Evolutionary conservation across 2,888 invertebrate genomes (phyloP).

Genomic region (Ochropleura leucogaster): DNA sequence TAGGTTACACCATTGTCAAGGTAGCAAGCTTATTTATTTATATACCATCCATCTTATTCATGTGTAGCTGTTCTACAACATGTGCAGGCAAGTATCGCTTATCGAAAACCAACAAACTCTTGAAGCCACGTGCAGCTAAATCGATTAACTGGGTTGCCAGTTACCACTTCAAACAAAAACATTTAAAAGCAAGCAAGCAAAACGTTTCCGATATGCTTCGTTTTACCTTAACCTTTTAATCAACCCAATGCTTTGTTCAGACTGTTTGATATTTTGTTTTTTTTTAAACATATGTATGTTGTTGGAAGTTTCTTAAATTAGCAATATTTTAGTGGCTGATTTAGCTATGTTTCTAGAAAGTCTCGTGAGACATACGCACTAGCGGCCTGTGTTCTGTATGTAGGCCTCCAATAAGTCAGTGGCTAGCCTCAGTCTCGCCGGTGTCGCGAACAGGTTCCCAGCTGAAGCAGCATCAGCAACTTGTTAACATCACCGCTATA

Average conservation of each 20-base stretch:
- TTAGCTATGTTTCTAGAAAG: conserved; percentile 49
- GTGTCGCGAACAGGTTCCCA: conserved; percentile 74
- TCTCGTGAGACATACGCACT: conserved; percentile 48
- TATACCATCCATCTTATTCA: conserved; percentile 41
- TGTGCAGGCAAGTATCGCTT: conserved; percentile 33
- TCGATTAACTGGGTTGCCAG: conserved; percentile 60
- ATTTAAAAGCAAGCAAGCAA: conserved; percentile 53
- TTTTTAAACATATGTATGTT: conserved; percentile 8
- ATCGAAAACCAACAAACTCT: conserved; percentile 58
- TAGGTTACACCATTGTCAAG: conserved; percentile 57
- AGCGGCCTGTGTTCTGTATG: conserved; percentile 56
- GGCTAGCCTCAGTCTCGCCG: conserved; percentile 61
- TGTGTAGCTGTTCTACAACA: conserved; percentile 16
- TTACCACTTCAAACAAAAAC: conserved; percentile 59
- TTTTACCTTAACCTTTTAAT: conserved; percentile 55
- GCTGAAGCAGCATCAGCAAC: conserved; percentile 71
- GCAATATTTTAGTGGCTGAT: conserved; percentile 11
- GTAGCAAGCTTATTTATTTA: conserved; percentile 35
- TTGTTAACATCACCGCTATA: conserved; percentile 78
- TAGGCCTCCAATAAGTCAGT: conserved; percentile 67
- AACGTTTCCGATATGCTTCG: conserved; percentile 51
- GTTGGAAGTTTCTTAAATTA: conserved; percentile 13
- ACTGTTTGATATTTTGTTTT: neutral
- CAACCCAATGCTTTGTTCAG: conserved; percentile 17
- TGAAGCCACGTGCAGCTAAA: conserved; percentile 62